Evolutionary conservation across 2,888 invertebrate genomes (phyloP).

Genomic region (Phortica magna): DNA sequence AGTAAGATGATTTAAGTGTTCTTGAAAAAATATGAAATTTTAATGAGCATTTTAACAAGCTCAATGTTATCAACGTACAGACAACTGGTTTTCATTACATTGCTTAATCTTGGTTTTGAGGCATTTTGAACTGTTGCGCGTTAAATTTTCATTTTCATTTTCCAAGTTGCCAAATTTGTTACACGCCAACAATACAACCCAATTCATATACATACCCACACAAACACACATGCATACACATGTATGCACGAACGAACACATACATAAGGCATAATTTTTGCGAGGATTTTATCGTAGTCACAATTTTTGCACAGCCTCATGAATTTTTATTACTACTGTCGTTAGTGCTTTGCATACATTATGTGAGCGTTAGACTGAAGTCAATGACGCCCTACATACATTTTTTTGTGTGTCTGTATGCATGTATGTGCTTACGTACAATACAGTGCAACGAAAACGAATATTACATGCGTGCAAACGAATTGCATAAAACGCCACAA

Average conservation of each 20-base stretch:
- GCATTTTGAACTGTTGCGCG: slow-evolving; percentile 35
- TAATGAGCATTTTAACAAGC: no score
- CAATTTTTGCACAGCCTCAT: slow-evolving; percentile 52
- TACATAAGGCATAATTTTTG: slow-evolving; percentile 26
- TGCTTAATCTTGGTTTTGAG: slow-evolving; percentile 14
- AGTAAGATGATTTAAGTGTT: no score
- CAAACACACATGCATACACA: slow-evolving; percentile 36
- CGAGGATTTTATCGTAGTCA: slow-evolving; percentile 32
- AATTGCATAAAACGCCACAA: not conserved
- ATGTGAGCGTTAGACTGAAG: slow-evolving; percentile 44
- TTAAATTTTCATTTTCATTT: slow-evolving; percentile 54
- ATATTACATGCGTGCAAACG: not conserved
- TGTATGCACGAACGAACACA: slow-evolving; percentile 6
- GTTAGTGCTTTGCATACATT: slow-evolving; percentile 69
- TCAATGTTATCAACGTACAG: no score
- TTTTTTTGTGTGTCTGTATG: slow-evolving; percentile 13
- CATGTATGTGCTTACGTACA: slow-evolving; percentile 36
- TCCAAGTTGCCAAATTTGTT: slow-evolving; percentile 32
- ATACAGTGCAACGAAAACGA: not conserved
- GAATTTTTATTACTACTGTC: slow-evolving; percentile 70
- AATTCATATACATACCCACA: slow-evolving; percentile 35
- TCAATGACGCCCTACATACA: slow-evolving; percentile 5
- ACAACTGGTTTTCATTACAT: not conserved
- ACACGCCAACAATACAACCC: slow-evolving; percentile 31
- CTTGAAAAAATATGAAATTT: no score